Evolutionary conservation across 1,140 invertebrate species (phyloP).

Genomic region (Polypedilum pembai): DNA sequence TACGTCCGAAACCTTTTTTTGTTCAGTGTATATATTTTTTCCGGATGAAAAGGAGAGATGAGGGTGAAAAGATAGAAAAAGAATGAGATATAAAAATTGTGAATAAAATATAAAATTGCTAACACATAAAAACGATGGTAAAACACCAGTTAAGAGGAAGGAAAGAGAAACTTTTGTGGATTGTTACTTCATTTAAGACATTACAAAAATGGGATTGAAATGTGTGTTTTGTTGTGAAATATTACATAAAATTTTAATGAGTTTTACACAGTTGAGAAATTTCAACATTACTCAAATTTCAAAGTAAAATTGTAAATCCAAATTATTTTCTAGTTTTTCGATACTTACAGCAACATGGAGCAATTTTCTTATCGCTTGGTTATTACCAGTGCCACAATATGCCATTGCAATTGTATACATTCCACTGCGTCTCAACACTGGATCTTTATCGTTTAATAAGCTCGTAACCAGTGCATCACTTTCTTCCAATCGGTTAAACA

Average conservation of each 20-base stretch:
- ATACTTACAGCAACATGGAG: conserved; percentile 88
- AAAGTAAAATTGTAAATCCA: background rate
- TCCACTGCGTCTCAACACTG: conserved; percentile 78
- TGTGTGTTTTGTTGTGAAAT: background rate
- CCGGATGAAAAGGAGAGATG: background rate
- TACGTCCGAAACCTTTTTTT: conserved; percentile 75
- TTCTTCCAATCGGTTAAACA: conserved; percentile 94
- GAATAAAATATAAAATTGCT: background rate
- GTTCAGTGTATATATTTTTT: background rate
- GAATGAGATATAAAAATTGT: conserved; percentile 29
- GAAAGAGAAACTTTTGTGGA: conserved; percentile 10
- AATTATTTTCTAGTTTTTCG: background rate
- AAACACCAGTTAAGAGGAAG: background rate
- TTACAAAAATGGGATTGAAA: conserved; percentile 1
- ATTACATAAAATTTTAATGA: conserved; percentile 14
- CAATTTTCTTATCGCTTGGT: conserved; percentile 88
- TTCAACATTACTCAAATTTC: background rate
- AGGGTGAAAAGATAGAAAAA: conserved; percentile 31
- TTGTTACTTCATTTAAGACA: background rate
- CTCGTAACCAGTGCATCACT: conserved; percentile 89
- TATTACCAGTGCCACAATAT: conserved; percentile 96
- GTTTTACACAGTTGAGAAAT: background rate
- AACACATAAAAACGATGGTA: conserved; percentile 23
- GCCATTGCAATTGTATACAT: conserved; percentile 98
- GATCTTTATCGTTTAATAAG: conserved; percentile 78